Evolutionary conservation across 2,888 invertebrate species (phyloP).

Genomic region (Cyaniris semiargus): DNA sequence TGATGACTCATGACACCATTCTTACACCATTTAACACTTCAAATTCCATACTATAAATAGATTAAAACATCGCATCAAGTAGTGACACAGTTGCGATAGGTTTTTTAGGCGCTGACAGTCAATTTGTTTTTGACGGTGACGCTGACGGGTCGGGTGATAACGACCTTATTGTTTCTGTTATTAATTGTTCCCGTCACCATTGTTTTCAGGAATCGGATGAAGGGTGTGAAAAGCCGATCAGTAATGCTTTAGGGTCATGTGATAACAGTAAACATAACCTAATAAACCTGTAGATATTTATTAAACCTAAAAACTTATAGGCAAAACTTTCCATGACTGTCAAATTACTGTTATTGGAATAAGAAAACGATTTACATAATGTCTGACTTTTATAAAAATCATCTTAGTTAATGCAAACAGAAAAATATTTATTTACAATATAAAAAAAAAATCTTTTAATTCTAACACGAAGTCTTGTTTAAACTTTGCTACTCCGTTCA

Average conservation of each 20-base stretch:
- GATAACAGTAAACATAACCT: background rate
- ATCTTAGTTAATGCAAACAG: no score
- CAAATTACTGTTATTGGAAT: no score
- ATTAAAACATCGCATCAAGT: slow-evolving; percentile 38
- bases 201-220: slow-evolving; percentile 41
- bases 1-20: background rate
- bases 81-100: slow-evolving; percentile 48
- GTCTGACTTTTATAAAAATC: no score
- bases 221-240: slow-evolving; percentile 1
- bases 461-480: no score
- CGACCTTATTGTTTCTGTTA: slow-evolving; percentile 45
- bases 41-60: background rate
- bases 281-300: no score
- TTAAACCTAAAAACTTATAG: no score
- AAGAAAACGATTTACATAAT: no score
- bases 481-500: background rate
- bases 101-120: slow-evolving; percentile 54
- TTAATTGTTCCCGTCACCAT: slow-evolving; percentile 41
- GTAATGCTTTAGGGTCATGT: background rate
- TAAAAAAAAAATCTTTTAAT: no score
- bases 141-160: slow-evolving; percentile 44
- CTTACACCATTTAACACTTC: background rate
- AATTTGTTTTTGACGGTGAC: slow-evolving; percentile 56
- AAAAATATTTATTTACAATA: no score
- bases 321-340: no score